phyloP scores from a whole-genome alignment of 2,797 vertebrate species.

The Anguilla megastoma region DNA sequence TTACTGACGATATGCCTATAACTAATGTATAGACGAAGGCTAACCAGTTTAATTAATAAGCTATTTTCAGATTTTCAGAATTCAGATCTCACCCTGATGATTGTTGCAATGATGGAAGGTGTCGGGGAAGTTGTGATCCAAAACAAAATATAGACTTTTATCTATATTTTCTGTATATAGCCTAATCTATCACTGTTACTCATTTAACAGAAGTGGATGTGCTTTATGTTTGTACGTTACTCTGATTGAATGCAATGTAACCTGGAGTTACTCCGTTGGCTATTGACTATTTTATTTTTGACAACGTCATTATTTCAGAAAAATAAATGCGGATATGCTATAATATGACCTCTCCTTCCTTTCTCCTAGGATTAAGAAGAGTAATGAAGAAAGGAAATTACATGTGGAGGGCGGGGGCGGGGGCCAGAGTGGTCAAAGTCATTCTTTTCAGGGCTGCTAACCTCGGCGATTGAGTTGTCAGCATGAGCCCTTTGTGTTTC shows the following conservation, averaged over 20 bases:
- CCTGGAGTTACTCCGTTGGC: not conserved
- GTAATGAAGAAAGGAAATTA: constrained; percentile 35
- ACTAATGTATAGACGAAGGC: not conserved
- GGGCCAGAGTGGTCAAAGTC: constrained; percentile 37
- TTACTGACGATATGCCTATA: not conserved
- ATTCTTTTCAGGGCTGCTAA: constrained; percentile 43
- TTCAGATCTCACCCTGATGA: not conserved
- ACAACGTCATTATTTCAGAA: constrained; percentile 34
- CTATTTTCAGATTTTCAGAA: not conserved
- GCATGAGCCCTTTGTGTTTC: constrained; percentile 43
- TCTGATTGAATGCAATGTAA: not conserved
- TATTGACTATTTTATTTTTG: constrained; percentile 20
- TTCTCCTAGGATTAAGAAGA: constrained; percentile 36
- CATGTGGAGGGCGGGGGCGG: constrained; percentile 32
- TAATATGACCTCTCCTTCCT: constrained; percentile 42
- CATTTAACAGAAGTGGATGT: too few relatives aligned
- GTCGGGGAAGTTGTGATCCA: not conserved
- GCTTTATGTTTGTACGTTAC: too few relatives aligned
- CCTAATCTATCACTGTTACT: too few relatives aligned
- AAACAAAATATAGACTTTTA: not conserved
- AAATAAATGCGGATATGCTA: constrained; percentile 47
- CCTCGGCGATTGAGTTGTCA: constrained; percentile 46
- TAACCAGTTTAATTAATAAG: not conserved
- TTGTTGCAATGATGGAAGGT: not conserved
- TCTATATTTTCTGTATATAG: not conserved